Evolutionary conservation across 1,140 invertebrate genomes (phyloP).

Genomic region (Scaptomyza pallida): DNA sequence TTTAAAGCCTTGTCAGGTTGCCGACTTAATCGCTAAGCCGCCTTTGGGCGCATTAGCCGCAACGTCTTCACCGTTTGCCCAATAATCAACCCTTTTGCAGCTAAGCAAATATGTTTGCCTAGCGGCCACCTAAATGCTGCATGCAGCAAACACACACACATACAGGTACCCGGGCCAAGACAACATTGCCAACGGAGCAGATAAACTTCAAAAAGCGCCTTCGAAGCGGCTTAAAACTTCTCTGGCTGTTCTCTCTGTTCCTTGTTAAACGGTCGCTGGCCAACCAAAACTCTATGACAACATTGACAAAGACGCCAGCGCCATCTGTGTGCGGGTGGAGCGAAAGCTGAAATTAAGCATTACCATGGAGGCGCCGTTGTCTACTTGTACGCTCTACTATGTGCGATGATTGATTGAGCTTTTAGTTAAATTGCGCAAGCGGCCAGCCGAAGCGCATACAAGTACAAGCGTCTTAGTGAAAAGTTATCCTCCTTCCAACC

Average conservation of each 20-base stretch:
- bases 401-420: constrained; percentile 74
- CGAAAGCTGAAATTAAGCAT: constrained; percentile 62
- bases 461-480: constrained; percentile 48
- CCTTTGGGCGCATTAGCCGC: constrained; percentile 63
- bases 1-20: constrained; percentile 55
- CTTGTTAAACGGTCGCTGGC: constrained; percentile 19
- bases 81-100: constrained; percentile 63
- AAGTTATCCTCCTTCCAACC: constrained; percentile 17
- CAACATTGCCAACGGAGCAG: constrained; percentile 41
- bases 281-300: constrained; percentile 60
- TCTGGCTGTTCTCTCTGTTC: constrained; percentile 12
- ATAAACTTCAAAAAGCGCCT: constrained; percentile 71
- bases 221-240: constrained; percentile 71
- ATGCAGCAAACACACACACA: constrained; percentile 10
- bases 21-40: constrained; percentile 58
- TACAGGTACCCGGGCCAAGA: constrained; percentile 33
- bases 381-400: constrained; percentile 4
- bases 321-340: not conserved
- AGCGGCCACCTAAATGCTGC: constrained; percentile 44
- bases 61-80: constrained; percentile 56
- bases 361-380: constrained; percentile 48
- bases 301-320: constrained; percentile 50
- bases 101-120: constrained; percentile 53
- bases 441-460: constrained; percentile 44
- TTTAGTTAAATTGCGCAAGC: constrained; percentile 73